Evolutionary conservation across 2,888 invertebrate species (phyloP).

Genomic region (Arrhopalites spinosus): DNA sequence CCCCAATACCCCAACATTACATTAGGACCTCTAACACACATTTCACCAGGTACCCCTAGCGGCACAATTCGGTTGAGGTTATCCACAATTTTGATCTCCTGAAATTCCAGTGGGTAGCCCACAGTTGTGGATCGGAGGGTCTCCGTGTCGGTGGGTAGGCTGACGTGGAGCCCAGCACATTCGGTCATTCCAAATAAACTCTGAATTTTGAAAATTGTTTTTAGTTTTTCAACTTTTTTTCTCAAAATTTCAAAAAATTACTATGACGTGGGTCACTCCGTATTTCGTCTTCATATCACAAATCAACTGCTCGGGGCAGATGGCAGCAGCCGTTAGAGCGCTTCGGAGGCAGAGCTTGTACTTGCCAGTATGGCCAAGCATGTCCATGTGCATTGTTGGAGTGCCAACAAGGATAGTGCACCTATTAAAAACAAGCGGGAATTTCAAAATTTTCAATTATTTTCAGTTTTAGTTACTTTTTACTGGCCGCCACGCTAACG

Average conservation of each 20-base stretch:
- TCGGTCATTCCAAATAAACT: slow-evolving; percentile 68
- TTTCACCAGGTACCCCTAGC: slow-evolving; percentile 72
- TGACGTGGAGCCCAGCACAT: slow-evolving; percentile 65
- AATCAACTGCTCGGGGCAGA: too few relatives aligned
- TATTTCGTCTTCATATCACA: too few relatives aligned
- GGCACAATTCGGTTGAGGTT: slow-evolving; percentile 69
- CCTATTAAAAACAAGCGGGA: too few relatives aligned
- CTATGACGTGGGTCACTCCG: too few relatives aligned
- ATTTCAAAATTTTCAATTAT: too few relatives aligned
- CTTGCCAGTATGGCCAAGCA: background rate
- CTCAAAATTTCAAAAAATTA: too few relatives aligned
- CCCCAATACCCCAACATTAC: slow-evolving; percentile 83
- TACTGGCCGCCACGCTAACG: slow-evolving; percentile 66
- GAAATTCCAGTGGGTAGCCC: slow-evolving; percentile 63
- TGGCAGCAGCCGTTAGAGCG: too few relatives aligned
- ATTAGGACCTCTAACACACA: slow-evolving; percentile 73
- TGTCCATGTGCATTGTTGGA: background rate
- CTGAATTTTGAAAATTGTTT: slow-evolving; percentile 57
- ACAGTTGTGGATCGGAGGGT: slow-evolving; percentile 63
- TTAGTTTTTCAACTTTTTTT: too few relatives aligned
- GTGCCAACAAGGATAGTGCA: slow-evolving; percentile 72
- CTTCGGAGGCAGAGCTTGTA: background rate
- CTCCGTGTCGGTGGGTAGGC: slow-evolving; percentile 60
- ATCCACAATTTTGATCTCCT: slow-evolving; percentile 69
- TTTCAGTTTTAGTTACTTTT: slow-evolving; percentile 69